Base-by-base conservation (phyloP, 1,140 invertebrate species). In the Drosophila rhopaloa region DNA sequence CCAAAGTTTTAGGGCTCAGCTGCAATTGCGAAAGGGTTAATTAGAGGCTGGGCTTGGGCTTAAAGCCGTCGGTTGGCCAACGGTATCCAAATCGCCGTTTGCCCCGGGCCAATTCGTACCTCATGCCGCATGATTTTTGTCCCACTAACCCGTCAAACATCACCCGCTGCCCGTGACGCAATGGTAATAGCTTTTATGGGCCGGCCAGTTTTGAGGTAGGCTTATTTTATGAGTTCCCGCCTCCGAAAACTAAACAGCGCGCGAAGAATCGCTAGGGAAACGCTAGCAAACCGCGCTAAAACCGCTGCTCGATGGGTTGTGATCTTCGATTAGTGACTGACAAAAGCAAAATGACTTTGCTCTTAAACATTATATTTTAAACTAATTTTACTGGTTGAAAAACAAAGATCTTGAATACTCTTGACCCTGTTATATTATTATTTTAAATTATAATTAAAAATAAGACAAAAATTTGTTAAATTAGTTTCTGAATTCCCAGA, bases 1-100 rank as follows among this genome's bases (percentile, higher is more conserved):
- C 10, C 41, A 48, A 40, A 46, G 27, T 44, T 58, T 29, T 27
- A 56, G 57, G 71, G 79, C 79, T 79, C 73, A 77, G 60, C 57
- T 79, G 76, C 83, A 88, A 89, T 88, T 79, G 72, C 72, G 83
- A 83, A 88, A 88, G 63, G 74, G 55, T 83, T 86, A 86, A 88
- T 86, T 88, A 79, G 76, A 79, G 79, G 79, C 71, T 68, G 37
- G 56, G 43, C 43, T 14, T 8, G 37, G 61, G 35, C 50, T 60
- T 41, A 53, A 59, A 40, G 51, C 24, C 57, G 24, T 66, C 41
- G 38, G 46, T 85, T 86, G 79, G 71, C 76, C 81, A 88, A 86
- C 70, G 59, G 79, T 79, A 73, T 85, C 55, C 72, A 86, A 79
- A 47, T 51, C 48, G 41, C 13, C 32, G 35, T 24, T 47, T 41